Base-by-base conservation (phyloP, 1,140 invertebrate genomes). In the Olivierus martensii region DNA sequence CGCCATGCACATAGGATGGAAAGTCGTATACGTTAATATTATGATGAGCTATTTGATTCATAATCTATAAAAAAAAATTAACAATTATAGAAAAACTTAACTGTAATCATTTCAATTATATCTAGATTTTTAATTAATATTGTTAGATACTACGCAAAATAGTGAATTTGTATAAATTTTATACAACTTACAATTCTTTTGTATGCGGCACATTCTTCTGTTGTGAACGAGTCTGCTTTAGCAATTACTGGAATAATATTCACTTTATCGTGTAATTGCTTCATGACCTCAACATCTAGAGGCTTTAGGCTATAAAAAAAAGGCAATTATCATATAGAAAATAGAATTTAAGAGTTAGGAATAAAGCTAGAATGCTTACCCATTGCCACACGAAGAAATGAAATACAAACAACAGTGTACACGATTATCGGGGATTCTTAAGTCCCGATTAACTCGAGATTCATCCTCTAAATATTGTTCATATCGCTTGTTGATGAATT, bases 11-110 rank as follows among this genome's bases (percentile, higher is more conserved):
- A 35, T 76, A 73, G 62, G 87, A 85, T 10, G 95, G 93, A 66
- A 99, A 99, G 66, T 98, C 91, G 72, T 99, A 99, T 59, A 99
- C 93, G 71, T 94, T 95, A 61, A 99, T 99, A 75, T 97, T 95
- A 71, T 98, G 83, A 68, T 93, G 84, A 42, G 82, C 82, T 63
- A 99, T 93, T 75, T 99, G 93, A 68, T 93, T 93, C 65, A 97
- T 75, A 66, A 99, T 89, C 84, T 88, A 65, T 2, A 28, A 28
- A 28, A 9, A n/a, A n/a, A n/a, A n/a, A n/a, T n/a, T n/a, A n/a
- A n/a, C n/a, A n/a, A n/a, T n/a, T n/a, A n/a, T n/a, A n/a, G n/a
- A n/a, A n/a, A n/a, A n/a, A n/a, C n/a, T n/a, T n/a, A n/a, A n/a
- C n/a, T n/a, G n/a, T n/a, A n/a, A n/a, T n/a, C n/a, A n/a, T n/a